These are phyloP conservation scores for Empidonax traillii DNA, from an alignment of 2,113 vertebrate genomes.

Conservation along the genomic window DNA sequence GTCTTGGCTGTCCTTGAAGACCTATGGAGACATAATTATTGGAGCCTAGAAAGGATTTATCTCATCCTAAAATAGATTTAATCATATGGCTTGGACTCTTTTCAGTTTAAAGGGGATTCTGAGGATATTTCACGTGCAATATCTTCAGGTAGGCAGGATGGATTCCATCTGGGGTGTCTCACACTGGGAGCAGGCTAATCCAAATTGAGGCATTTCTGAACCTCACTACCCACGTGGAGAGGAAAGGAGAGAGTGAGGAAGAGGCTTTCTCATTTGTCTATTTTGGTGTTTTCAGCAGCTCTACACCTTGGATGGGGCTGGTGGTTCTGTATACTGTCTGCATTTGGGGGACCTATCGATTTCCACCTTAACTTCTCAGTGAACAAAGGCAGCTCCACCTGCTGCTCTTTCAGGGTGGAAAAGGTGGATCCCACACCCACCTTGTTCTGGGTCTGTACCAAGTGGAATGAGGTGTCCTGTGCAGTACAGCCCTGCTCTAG, in stretches of 20 bases:
- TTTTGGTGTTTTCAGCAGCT: not conserved
- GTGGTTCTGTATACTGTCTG: not conserved
- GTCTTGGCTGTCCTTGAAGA: not conserved
- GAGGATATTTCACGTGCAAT: not conserved
- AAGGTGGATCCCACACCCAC: not conserved
- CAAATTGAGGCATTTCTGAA: not conserved
- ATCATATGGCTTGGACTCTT: not conserved
- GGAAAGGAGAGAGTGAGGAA: not conserved
- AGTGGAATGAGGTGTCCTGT: not conserved
- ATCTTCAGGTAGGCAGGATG: not conserved
- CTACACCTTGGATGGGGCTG: not conserved
- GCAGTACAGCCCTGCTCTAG: not conserved
- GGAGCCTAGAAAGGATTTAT: not conserved
- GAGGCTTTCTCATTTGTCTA: not conserved
- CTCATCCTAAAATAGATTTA: not conserved
- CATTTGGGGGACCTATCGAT: not conserved
- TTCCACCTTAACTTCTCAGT: not conserved
- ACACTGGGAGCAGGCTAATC: not conserved
- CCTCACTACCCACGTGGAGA: not conserved
- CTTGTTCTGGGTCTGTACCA: fast-evolving
- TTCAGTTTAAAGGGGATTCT: not conserved
- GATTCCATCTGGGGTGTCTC: not conserved
- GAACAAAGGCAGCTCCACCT: not conserved
- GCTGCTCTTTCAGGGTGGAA: not conserved
- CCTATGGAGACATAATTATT: not conserved